phyloP scores from a whole-genome alignment of 1,140 invertebrate species.

The Pogonognathellus flavescens region DNA sequence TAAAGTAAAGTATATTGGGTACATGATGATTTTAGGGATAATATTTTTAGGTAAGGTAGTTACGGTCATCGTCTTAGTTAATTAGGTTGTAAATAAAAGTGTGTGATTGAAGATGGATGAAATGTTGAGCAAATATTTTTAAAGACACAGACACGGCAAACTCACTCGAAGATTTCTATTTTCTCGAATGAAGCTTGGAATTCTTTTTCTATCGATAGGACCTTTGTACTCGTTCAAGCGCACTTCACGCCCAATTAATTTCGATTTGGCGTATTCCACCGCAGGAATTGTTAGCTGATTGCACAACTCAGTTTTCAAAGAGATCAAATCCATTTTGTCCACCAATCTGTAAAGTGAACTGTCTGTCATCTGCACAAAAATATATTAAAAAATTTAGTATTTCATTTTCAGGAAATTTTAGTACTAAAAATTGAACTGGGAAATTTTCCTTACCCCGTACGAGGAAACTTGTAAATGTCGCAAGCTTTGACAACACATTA shows the following conservation, averaged over 20 bases:
- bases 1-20: too few species aligned
- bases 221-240: slow-evolving; percentile 46
- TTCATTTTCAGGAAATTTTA: background rate
- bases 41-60: too few species aligned
- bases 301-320: slow-evolving; percentile 32
- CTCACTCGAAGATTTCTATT: background rate
- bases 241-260: slow-evolving; percentile 19
- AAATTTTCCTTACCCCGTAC: slow-evolving; percentile 15
- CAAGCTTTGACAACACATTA: slow-evolving; percentile 14
- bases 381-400: background rate
- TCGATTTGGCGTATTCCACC: slow-evolving; percentile 7
- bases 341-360: slow-evolving; percentile 16
- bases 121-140: background rate
- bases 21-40: too few species aligned
- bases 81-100: too few species aligned
- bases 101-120: background rate
- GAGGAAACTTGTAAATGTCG: background rate
- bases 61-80: too few species aligned
- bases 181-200: slow-evolving; percentile 33
- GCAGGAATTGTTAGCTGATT: slow-evolving; percentile 31
- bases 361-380: slow-evolving; percentile 45
- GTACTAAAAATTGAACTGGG: background rate
- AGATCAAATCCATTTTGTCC: slow-evolving; percentile 18
- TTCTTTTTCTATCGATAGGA: background rate
- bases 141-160: slow-evolving; percentile 8